Percentiles rank a stretch among this genome's conserved stretches.
Conservation (phyloP, 2,113 vertebrate species). For the Leptodactylus fuscus region DNA sequence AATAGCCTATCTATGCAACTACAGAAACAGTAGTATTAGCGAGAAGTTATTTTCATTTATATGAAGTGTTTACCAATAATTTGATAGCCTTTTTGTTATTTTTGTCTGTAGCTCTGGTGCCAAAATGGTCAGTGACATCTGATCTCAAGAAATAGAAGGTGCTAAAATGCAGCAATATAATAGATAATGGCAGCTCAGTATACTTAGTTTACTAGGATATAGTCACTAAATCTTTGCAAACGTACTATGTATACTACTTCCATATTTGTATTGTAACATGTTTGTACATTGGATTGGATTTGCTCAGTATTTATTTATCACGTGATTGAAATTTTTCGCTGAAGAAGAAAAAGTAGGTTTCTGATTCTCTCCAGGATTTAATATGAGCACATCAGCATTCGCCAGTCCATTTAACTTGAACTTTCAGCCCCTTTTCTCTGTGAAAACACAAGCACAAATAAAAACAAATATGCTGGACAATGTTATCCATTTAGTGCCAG, state of each 20-base stretch:
- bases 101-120: too few relatives aligned
- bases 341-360: too few relatives aligned
- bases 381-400: constrained; percentile 30
- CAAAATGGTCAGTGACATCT: too few relatives aligned
- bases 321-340: too few relatives aligned
- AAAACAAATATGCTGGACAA: constrained; percentile 16
- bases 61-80: too few relatives aligned
- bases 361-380: background rate
- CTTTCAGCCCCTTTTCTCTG: constrained; percentile 23
- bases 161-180: background rate
- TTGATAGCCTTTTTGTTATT: too few relatives aligned
- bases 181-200: background rate
- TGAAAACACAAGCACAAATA: too few relatives aligned
- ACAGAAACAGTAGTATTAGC: too few relatives aligned
- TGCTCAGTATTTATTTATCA: background rate
- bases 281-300: background rate
- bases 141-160: background rate
- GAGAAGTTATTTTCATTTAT: too few relatives aligned
- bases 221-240: background rate
- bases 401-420: constrained; percentile 9
- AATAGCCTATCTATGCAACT: too few relatives aligned
- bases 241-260: background rate
- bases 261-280: background rate
- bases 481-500: background rate
- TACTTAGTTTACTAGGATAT: background rate